Evolutionary conservation across 2,797 vertebrate species (phyloP).

Genomic region (Melanotaenia parkinsoni): DNA sequence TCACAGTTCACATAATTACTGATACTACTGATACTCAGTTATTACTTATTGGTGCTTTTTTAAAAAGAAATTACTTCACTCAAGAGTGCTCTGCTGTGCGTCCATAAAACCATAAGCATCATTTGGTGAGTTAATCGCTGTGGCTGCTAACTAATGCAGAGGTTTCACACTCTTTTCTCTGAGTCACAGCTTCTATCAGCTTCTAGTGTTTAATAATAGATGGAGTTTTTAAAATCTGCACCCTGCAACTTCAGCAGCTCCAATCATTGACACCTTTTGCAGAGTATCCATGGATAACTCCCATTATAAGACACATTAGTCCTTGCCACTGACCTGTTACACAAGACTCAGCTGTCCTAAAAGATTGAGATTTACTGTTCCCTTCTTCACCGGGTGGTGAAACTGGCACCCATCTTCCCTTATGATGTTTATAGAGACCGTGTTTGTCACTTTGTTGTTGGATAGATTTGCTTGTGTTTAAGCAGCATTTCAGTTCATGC

Average conservation of each 20-base stretch:
- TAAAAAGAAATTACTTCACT: not conserved
- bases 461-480: not conserved
- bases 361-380: conserved; percentile 64
- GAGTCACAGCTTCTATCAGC: not conserved
- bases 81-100: not conserved
- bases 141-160: not conserved
- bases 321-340: conserved; percentile 44
- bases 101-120: not conserved
- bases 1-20: not conserved
- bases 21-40: not conserved
- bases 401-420: conserved; percentile 27
- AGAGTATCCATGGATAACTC: conserved; percentile 5
- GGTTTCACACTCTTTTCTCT: conserved; percentile 1
- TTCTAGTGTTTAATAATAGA: not conserved
- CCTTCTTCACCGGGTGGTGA: conserved; percentile 30
- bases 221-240: not conserved
- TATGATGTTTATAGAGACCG: conserved; percentile 12
- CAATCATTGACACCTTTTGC: not conserved
- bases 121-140: not conserved
- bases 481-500: not conserved
- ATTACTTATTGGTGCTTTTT: not conserved
- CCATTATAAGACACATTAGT: conserved; percentile 9
- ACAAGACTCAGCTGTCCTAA: conserved; percentile 67
- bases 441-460: not conserved
- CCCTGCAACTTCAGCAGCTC: not conserved